Percentiles rank a stretch among this genome's conserved stretches.
Conservation (phyloP, 2,888 invertebrate species). For the Spilarctia lutea region DNA sequence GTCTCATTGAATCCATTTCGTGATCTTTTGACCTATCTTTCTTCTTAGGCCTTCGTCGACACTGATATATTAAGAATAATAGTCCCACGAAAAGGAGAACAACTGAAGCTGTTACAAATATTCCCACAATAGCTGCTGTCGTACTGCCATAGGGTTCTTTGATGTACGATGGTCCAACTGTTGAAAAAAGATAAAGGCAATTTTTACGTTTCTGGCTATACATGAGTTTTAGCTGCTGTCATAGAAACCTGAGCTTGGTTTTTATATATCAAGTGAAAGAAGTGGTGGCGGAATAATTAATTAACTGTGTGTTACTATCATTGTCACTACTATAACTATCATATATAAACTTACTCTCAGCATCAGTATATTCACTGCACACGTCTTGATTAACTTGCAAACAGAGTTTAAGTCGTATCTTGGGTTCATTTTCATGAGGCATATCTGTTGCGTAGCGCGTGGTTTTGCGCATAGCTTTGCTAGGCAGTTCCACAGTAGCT, state of each 20-base stretch:
- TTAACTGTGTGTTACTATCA: background rate
- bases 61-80: constrained; percentile 93
- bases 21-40: constrained; percentile 95
- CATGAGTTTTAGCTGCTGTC: no score
- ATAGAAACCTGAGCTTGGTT: background rate
- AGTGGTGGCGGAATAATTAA: background rate
- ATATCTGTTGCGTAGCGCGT: constrained; percentile 86
- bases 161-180: constrained; percentile 93
- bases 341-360: constrained; percentile 93
- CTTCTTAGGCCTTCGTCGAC: constrained; percentile 93
- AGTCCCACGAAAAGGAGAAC: constrained; percentile 91
- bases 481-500: constrained; percentile 88
- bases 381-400: constrained; percentile 92
- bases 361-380: constrained; percentile 94
- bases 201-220: background rate
- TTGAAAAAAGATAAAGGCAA: constrained; percentile 15
- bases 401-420: constrained; percentile 93
- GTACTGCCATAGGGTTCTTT: constrained; percentile 92
- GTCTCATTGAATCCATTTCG: constrained; percentile 95
- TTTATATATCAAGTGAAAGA: background rate
- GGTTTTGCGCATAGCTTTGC: constrained; percentile 60
- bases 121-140: constrained; percentile 87
- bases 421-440: constrained; percentile 88
- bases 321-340: no score
- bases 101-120: constrained; percentile 77